A percentile compares a stretch with the other conserved stretches of the same genome.
These are phyloP conservation scores for Acanthosepion esculentum DNA, from an alignment of 2,888 invertebrate species.

Conservation along the genomic window DNA sequence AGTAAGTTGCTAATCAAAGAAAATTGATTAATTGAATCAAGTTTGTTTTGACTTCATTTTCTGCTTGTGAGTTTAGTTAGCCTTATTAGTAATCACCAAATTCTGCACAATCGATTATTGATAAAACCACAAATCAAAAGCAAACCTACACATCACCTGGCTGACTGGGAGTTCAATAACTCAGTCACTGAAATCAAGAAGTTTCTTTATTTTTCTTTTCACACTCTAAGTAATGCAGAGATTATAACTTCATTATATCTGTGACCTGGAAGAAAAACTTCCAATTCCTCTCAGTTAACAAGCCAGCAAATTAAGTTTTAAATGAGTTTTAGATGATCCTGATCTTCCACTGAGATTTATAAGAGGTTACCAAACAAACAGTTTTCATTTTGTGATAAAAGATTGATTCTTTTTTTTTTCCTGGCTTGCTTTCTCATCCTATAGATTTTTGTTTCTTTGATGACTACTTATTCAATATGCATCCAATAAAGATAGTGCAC, in stretches of 20 bases:
- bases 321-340: conserved; percentile 33
- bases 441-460: neutral
- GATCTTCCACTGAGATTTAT: neutral
- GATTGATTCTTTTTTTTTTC: neutral
- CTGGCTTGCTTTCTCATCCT: neutral
- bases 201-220: neutral
- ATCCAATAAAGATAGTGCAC: conserved; percentile 5
- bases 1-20: neutral
- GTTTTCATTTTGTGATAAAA: neutral
- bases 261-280: neutral
- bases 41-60: conserved; percentile 25
- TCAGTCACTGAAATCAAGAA: neutral
- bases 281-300: neutral
- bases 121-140: conserved; percentile 3
- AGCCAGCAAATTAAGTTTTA: neutral
- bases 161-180: conserved; percentile 14
- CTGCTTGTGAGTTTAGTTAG: conserved; percentile 18
- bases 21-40: conserved; percentile 33
- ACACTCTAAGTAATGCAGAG: conserved; percentile 18
- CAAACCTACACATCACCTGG: neutral
- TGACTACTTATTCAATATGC: neutral
- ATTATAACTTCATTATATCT: conserved; percentile 21
- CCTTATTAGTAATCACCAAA: conserved; percentile 12
- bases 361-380: conserved; percentile 33
- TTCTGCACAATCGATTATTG: conserved; percentile 33